These are phyloP conservation scores for Patagioenas fasciata DNA, from an alignment of 2,113 vertebrate genomes.

Conservation along the genomic window DNA sequence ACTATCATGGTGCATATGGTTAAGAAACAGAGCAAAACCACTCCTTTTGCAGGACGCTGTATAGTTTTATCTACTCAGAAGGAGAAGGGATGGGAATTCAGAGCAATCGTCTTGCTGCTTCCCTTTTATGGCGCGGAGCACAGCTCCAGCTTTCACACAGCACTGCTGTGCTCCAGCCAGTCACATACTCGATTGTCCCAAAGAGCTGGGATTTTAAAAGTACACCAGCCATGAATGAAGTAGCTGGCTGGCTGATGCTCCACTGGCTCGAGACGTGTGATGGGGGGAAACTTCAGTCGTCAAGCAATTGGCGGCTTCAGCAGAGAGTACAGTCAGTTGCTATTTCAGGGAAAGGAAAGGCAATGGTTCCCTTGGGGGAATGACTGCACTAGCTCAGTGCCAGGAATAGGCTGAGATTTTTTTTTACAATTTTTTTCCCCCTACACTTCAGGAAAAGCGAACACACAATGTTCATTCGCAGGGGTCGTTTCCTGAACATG, in stretches of 20 bases:
- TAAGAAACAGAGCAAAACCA: background rate
- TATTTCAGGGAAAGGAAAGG: conserved; percentile 78
- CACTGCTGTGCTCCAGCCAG: background rate
- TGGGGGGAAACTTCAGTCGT: background rate
- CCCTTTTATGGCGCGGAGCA: background rate
- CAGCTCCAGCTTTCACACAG: background rate
- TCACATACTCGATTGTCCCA: background rate
- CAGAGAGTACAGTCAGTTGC: conserved; percentile 64
- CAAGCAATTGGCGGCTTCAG: background rate
- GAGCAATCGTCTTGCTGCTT: background rate
- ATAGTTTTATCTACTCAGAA: background rate
- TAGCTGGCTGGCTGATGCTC: background rate
- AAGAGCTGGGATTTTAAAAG: conserved; percentile 39
- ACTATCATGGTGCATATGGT: too few relatives aligned
- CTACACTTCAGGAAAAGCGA: conserved; percentile 68
- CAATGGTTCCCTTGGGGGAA: conserved; percentile 56
- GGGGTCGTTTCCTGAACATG: conserved; percentile 72
- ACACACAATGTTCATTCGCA: conserved; percentile 74
- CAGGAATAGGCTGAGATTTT: conserved; percentile 61
- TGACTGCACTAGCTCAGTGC: conserved; percentile 68
- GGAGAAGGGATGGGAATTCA: background rate
- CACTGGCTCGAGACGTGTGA: background rate
- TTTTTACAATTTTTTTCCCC: background rate
- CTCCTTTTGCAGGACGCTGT: background rate
- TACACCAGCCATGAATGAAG: background rate